Base-by-base conservation (phyloP, 2,113 vertebrate genomes). In the Ramphastos sulfuratus region DNA sequence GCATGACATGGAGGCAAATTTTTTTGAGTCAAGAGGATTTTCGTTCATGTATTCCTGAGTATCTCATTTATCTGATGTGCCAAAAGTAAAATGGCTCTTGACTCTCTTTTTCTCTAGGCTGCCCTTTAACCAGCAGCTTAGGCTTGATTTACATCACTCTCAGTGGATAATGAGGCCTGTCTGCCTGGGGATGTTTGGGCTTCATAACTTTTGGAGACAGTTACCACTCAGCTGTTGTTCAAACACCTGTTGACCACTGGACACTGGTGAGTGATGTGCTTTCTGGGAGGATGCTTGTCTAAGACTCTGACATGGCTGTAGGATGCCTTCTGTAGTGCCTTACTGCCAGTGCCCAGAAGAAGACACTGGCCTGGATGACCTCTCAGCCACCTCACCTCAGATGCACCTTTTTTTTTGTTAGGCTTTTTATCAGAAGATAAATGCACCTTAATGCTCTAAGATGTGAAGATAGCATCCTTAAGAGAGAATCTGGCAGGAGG, bases 21-120 rank as follows among this genome's bases (percentile, higher is more conserved):
- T 86, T 86, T 94, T 86, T 88, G 31, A 90, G 46, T 92, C 73
- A 95, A 88, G 85, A 83, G 55, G 35, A 76, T 66, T 84, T 96
- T 89, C 93, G 82, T 94, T 90, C 90, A 56, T 50, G 42, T 56
- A 46, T 60, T 72, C n/a, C 18, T 74, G 39, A 89, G 61, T 86
- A 90, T 88, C 61, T 83, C 56, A 10, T 28, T 28, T 80, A 27
- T 67, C 64, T 71, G 48, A 63, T 71, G 56, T 93, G 69, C 67
- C 82, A 90, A 67, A 69, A 91, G 54, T 73, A 80, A 74, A 94
- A 87, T 24, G 50, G n/a, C 39, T 91, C 54, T 80, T 64, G 61
- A 74, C 31, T 71, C 20, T 85, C 19, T 17, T 72, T 93, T 94
- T 79, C 70, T 78, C 66, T 70, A 59, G 82, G 35, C 61, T 78